These are phyloP conservation scores for Druon quercuslanigerum DNA, from an alignment of 1,140 invertebrate genomes.

Conservation along the genomic window DNA sequence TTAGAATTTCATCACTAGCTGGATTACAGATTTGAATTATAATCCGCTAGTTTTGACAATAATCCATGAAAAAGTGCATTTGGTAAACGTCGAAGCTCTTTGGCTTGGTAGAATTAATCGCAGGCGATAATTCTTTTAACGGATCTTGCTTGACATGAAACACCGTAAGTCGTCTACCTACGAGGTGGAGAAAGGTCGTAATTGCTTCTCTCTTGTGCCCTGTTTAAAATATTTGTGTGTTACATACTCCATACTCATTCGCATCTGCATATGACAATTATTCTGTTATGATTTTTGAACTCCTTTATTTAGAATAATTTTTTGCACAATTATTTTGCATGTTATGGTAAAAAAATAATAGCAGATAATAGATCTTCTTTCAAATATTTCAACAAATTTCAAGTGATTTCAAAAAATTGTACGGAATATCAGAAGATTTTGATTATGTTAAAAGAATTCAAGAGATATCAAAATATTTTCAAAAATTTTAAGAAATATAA, in stretches of 20 bases:
- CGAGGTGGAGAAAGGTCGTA: conserved; percentile 17
- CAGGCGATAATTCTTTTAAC: conserved; percentile 17
- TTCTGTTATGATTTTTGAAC: too few relatives aligned
- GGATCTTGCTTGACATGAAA: conserved; percentile 1
- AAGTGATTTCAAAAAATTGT: too few relatives aligned
- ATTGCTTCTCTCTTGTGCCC: conserved; percentile 1
- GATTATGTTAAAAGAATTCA: too few relatives aligned
- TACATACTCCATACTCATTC: background rate
- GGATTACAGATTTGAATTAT: background rate
- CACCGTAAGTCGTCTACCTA: background rate
- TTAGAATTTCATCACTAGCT: background rate
- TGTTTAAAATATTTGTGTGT: background rate
- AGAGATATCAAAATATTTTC: too few relatives aligned
- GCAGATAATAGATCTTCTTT: too few relatives aligned
- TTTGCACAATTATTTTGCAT: too few relatives aligned
- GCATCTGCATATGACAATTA: too few relatives aligned
- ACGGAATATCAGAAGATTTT: too few relatives aligned
- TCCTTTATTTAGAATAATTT: too few relatives aligned
- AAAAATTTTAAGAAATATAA: too few relatives aligned
- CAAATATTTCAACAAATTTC: too few relatives aligned
- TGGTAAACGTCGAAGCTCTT: background rate
- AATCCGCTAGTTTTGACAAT: background rate
- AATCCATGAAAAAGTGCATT: background rate
- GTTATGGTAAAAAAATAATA: too few relatives aligned
- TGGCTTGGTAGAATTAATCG: background rate